Evolutionary conservation across 2,113 vertebrate genomes (phyloP), one percentile per base, ranked within the genome.

Genomic region (Spilogale gracilis): DNA sequence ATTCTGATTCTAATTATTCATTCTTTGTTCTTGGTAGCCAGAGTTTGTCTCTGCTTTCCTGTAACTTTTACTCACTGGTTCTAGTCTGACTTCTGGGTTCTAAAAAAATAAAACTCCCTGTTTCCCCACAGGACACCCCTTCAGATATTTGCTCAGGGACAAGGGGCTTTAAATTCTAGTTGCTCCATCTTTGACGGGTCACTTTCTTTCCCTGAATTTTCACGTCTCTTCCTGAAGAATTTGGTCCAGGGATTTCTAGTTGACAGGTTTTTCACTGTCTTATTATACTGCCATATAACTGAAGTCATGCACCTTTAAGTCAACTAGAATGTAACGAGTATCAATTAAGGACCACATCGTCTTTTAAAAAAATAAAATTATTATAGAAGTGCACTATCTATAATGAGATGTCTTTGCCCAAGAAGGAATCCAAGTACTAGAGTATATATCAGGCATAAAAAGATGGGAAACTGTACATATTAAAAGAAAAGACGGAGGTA

Each of bases 211-310:
- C 12, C 23, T 93, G 80, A 89, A 30, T 87, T 58, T 91, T 90
- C 11, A 69, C 25, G 58, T 65, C 8, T 80, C 10, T 71, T 45
- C n/a, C 13, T 92, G 54, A 92, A 80, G 58, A 83, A 74, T 30
- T 85, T 89, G 25, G 38, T 74, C 18, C 91, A 92, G 38, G 50
- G 63, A 67, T 60, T 93, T 97, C 86, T 76, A 91, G 67, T n/a
- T 91, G 74, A 94, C 9, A 71, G 14, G 5, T 63, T 85, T 92
- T 90, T 85, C 85, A 95, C 9, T 76, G 76, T 93, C 63, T 95
- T 86, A 92, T 96, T 93, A 86, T 73, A 79, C 56, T 94, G 52
- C 63, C 50, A 58, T 52, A 10, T 80, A 92, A 86, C 89, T 96
- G 67, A 91, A 94, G n/a, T 65, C 13, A 92, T 80, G 81, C 11